Evolutionary conservation across 2,888 invertebrate genomes (phyloP), one percentile per base, ranked within the genome.

Genomic region (Drosophila lutescens): DNA sequence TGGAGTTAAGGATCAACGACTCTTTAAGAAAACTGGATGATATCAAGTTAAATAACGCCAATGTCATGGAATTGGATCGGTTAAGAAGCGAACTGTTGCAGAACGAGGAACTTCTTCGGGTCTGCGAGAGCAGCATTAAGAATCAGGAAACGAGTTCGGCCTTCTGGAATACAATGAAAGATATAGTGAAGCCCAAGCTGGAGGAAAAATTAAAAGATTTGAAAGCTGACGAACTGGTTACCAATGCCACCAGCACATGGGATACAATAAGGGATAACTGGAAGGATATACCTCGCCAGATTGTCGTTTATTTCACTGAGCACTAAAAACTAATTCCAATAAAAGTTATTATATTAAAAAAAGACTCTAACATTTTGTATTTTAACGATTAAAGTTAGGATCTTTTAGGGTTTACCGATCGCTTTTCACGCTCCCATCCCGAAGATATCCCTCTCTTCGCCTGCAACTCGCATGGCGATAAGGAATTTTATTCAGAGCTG

Each of bases 401-500:
- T 7, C 26, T 26, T 26, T 26, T 0, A 26, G 26, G 32, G 32
- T 32, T 32, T 32, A n/a, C n/a, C 9, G 13, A 15, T 13, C 34
- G 1, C 3, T 6, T 13, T 4, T 65, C 65, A 46, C 66, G n/a
- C 12, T 49, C 1, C 41, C 68, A 41, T 43, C 66, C 9, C 67
- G 3, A 32, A 10, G 26, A 55, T 49, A 17, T 56, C 47, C 13
- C 54, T 30, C 38, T 20, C n/a, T 23, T 43, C 20, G 13, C 40
- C 51, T 47, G 46, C 56, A 56, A 50, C 68, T 80, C 71, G 67
- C 74, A 61, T 58, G 65, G 77, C 74, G 85, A 88, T 85, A 85
- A 88, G 86, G 76, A 83, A 88, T 88, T 85, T 86, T 85, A 80
- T 85, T 74, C 74, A 71, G 74, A 69, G 71, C 54, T 61, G 49